Evolutionary conservation across 2,888 invertebrate species (phyloP).

Genomic region (Heterodera filipjevi): DNA sequence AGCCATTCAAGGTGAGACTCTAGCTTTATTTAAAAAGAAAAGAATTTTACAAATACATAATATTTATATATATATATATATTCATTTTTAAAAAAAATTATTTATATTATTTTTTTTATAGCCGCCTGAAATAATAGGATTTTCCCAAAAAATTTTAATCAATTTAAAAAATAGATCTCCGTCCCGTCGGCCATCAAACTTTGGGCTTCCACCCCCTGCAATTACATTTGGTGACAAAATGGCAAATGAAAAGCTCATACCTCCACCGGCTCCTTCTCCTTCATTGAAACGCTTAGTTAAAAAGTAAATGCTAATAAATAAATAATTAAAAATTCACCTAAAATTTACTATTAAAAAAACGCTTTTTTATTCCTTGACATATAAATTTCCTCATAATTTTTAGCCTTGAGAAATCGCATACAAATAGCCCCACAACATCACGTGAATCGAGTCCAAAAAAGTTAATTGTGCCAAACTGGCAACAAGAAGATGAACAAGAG

Average conservation of each 20-base stretch:
- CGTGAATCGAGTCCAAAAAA: background rate
- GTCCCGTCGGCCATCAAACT: background rate
- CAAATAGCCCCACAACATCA: background rate
- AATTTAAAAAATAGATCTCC: background rate
- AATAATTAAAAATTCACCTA: too few relatives aligned
- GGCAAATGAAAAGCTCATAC: slow-evolving; percentile 9
- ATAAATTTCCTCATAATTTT: background rate
- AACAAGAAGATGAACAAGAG: background rate
- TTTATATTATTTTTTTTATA: background rate
- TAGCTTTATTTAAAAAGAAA: too few relatives aligned
- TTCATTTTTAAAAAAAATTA: background rate
- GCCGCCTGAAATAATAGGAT: background rate
- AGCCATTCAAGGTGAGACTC: background rate
- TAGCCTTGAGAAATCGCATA: background rate
- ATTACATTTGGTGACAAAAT: background rate
- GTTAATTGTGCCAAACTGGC: background rate
- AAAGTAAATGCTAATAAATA: too few relatives aligned
- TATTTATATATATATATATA: too few relatives aligned
- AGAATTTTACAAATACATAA: too few relatives aligned
- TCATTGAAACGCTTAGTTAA: slow-evolving; percentile 1
- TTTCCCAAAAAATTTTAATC: background rate
- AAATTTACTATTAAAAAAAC: background rate
- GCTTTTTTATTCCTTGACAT: background rate
- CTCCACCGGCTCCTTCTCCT: slow-evolving; percentile 9
- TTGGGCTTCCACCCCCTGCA: background rate